A percentile compares a stretch with the other conserved stretches of the same genome.
Conservation (phyloP, 2,113 vertebrate species). For the Pomatorhinus ruficollis region DNA sequence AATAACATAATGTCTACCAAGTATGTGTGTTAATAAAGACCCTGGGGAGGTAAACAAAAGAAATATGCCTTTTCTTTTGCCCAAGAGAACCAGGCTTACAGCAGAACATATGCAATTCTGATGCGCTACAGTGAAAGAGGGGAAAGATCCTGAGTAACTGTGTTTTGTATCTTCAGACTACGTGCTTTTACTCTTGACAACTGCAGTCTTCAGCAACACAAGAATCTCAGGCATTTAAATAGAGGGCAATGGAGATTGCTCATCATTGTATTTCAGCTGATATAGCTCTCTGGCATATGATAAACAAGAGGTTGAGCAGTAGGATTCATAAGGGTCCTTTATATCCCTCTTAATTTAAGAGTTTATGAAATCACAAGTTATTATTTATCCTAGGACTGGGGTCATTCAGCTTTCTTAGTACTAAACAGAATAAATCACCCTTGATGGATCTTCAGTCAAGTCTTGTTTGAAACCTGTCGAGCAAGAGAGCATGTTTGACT, state of each 20-base stretch:
- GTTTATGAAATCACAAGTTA: neutral
- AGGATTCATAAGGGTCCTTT: neutral
- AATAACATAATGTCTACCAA: constrained; percentile 42
- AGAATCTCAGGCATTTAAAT: neutral
- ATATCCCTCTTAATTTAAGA: neutral
- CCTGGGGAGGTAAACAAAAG: constrained; percentile 52
- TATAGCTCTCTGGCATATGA: neutral
- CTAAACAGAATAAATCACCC: neutral
- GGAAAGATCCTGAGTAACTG: neutral
- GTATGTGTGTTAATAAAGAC: constrained; percentile 46
- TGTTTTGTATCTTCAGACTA: neutral
- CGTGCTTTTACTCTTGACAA: neutral
- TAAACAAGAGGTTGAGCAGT: neutral
- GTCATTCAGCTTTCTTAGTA: neutral
- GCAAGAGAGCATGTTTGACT: neutral
- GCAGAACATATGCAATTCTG: constrained; percentile 17
- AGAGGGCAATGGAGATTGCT: neutral
- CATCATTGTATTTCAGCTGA: neutral
- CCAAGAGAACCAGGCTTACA: neutral
- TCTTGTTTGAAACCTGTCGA: neutral
- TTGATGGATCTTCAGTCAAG: neutral
- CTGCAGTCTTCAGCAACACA: neutral
- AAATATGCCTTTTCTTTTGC: neutral
- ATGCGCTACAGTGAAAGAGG: neutral
- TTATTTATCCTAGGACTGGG: neutral